Conservation (phyloP, 2,113 vertebrate genomes). For the Psammodynastes pulverulentus region DNA sequence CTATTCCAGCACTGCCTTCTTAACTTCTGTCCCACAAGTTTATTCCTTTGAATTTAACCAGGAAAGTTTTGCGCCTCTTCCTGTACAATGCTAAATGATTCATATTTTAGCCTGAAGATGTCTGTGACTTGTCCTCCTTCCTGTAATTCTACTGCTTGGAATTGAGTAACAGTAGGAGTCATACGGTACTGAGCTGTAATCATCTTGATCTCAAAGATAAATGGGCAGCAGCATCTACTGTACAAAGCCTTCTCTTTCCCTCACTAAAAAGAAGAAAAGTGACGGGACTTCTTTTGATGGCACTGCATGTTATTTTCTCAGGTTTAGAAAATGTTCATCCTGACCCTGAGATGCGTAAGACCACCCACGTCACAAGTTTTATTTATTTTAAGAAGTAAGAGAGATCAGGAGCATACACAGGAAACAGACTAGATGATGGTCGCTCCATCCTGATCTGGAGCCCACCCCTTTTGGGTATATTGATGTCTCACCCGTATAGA, state of each 20-base stretch:
- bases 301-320: not conserved
- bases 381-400: not conserved
- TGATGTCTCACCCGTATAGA: not conserved
- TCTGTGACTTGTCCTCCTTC: conserved; percentile 1
- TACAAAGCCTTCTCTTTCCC: not conserved
- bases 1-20: not conserved
- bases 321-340: not conserved
- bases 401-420: not conserved
- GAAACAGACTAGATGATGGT: not conserved
- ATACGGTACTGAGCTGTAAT: not conserved
- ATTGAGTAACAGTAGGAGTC: not conserved
- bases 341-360: not conserved
- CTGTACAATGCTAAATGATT: not conserved
- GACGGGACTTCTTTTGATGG: not conserved
- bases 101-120: not conserved
- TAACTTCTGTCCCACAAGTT: rapidly evolving
- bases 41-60: not conserved
- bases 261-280: not conserved
- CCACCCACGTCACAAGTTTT: not conserved
- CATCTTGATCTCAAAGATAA: not conserved
- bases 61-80: not conserved
- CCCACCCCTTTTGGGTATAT: not conserved
- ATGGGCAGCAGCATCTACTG: not conserved
- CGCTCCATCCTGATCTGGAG: not conserved
- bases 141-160: conserved; percentile 5